phyloP scores from a whole-genome alignment of 2,797 vertebrate genomes.

The Gymnocypris eckloni region DNA sequence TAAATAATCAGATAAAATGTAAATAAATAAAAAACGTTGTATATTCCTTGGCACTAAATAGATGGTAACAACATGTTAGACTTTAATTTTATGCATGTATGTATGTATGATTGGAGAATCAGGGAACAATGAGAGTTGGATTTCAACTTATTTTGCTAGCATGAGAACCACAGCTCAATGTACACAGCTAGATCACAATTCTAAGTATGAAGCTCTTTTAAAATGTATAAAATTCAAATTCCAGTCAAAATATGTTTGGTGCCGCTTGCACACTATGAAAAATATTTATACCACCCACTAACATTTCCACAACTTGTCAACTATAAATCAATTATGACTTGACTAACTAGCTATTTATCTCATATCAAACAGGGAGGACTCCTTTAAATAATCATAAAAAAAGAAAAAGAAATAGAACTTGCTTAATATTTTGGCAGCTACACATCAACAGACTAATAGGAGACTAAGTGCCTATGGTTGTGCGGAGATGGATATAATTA shows the following conservation, averaged over 20 bases:
- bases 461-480: constrained; percentile 17
- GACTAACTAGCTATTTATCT: background rate
- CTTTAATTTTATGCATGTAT: background rate
- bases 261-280: constrained; percentile 3
- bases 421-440: constrained; percentile 28
- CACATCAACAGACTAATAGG: background rate
- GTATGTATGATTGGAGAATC: background rate
- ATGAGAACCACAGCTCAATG: background rate
- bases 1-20: no score
- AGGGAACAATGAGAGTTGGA: background rate
- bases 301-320: background rate
- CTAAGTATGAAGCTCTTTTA: background rate
- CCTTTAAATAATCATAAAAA: constrained; percentile 1
- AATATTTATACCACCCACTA: constrained; percentile 21
- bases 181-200: background rate
- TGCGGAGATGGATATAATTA: constrained; percentile 42
- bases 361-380: constrained; percentile 24
- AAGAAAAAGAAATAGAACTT: background rate
- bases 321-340: constrained; percentile 26
- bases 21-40: background rate
- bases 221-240: background rate
- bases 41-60: background rate
- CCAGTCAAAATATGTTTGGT: background rate
- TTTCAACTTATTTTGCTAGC: background rate
- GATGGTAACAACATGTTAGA: background rate